phyloP scores from a whole-genome alignment of 2,113 vertebrate genomes.

The Cavia aperea region DNA sequence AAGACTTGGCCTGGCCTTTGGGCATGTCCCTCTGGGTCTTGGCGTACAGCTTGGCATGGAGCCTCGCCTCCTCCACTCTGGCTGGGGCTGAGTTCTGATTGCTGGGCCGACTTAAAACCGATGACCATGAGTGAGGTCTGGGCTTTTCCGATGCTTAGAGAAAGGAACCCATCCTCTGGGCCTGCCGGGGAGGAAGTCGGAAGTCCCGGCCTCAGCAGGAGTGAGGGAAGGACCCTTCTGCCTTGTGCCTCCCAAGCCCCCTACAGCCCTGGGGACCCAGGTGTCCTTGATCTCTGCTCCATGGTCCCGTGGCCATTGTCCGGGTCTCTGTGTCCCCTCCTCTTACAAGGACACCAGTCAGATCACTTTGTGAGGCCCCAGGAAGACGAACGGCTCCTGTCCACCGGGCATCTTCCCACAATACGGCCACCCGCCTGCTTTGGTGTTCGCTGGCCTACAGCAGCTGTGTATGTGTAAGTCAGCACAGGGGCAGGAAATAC shows the following conservation, averaged over 20 bases:
- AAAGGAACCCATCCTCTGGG: neutral
- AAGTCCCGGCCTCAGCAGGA: neutral
- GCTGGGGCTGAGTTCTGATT: neutral
- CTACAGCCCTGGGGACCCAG: neutral
- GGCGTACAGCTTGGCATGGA: neutral
- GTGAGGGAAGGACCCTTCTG: neutral
- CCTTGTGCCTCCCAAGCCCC: neutral
- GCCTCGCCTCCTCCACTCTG: neutral
- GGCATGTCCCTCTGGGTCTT: neutral
- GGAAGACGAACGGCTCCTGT: too few relatives aligned
- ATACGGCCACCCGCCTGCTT: too few relatives aligned
- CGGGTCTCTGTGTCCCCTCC: neutral
- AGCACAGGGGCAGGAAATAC: neutral
- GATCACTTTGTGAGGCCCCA: neutral
- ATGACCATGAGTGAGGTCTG: neutral
- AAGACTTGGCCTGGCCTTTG: neutral
- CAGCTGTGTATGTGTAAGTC: neutral
- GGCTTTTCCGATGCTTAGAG: neutral
- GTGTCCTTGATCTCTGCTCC: neutral
- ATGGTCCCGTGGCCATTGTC: rapidly evolving
- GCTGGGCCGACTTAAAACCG: neutral
- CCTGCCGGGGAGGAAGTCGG: neutral
- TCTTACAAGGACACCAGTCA: neutral
- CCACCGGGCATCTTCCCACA: too few relatives aligned
- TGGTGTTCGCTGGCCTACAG: neutral